Evolutionary conservation across 2,888 invertebrate species (phyloP), one percentile per base, ranked within the genome.

Genomic region (Campoplex nolae): DNA sequence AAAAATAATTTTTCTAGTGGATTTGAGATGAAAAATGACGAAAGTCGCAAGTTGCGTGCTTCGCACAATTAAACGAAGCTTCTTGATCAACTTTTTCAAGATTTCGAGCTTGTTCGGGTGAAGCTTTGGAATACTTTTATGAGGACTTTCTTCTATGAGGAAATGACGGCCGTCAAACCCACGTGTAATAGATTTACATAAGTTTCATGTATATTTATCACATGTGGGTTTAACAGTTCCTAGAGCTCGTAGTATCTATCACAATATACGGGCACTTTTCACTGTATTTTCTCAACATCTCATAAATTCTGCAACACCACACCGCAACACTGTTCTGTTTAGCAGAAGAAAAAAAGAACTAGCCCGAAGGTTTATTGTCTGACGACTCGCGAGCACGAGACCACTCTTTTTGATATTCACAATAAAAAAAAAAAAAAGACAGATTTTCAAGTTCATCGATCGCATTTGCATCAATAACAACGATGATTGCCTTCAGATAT

Each of bases 101-200:
- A 58, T 13, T 58, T 13, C 28, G 7, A 23, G 23, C 56, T 18
- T 9, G 23, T 56, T 56, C 1, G 2, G 28, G 51, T n/a, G 11
- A 32, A 32, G 16, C 18, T 11, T 8, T 32, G 35, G 16, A 13
- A 28, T 16, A 16, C 28, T 28, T 73, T 54, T 73, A 11, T 54
- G 6, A 2, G 3, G 9, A n/a, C 8, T n/a, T 67, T 38, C 11
- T n/a, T 38, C n/a, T n/a, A 18, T 35, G 32, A 62, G 62, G 32
- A 28, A 62, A 32, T 11, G 11, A 6, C 67, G 42, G 9, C n/a
- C 67, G 67, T 67, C 35, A 67, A 67, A 42, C 38, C 67, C 67
- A 67, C 75, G 48, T 48, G 23, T 71, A 48, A 71, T n/a, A 42
- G 23, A 68, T 68, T 68, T 68, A 68, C 68, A 71, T 48, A 48